A percentile compares a stretch with the other conserved stretches of the same genome.
Conservation (phyloP, 2,113 vertebrate species). For the Semicossyphus pulcher region DNA sequence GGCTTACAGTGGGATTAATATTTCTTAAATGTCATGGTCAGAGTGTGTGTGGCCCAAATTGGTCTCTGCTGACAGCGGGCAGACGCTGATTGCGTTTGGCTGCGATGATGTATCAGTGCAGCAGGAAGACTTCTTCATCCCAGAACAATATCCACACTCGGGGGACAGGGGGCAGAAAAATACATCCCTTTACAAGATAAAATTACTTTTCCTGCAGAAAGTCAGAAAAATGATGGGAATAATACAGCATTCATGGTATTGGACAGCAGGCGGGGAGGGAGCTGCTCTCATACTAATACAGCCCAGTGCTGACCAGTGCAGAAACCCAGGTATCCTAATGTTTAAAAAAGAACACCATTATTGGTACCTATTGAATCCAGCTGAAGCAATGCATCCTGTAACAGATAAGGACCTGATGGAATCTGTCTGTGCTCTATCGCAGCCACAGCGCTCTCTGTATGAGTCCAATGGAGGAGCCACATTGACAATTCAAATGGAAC, state of each 20-base stretch:
- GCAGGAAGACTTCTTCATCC: slow-evolving; percentile 66
- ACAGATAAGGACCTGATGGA: slow-evolving; percentile 90
- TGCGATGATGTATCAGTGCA: slow-evolving; percentile 79
- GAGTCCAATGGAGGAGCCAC: slow-evolving; percentile 74
- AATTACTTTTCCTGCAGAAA: slow-evolving; percentile 81
- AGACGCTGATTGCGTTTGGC: slow-evolving; percentile 70
- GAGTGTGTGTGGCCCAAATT: slow-evolving; percentile 70
- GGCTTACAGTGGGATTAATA: slow-evolving; percentile 61
- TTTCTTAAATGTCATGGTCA: slow-evolving; percentile 72
- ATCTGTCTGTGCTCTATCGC: slow-evolving; percentile 89
- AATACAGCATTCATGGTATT: slow-evolving; percentile 76
- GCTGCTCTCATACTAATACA: slow-evolving; percentile 55
- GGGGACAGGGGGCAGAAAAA: slow-evolving; percentile 59
- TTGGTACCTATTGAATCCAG: slow-evolving; percentile 88
- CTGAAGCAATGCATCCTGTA: slow-evolving; percentile 90
- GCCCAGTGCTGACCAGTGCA: slow-evolving; percentile 91
- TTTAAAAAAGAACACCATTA: slow-evolving; percentile 93
- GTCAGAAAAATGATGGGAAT: slow-evolving; percentile 80
- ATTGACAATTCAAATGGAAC: slow-evolving; percentile 78
- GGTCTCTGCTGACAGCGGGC: slow-evolving; percentile 67
- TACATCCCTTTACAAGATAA: slow-evolving; percentile 78
- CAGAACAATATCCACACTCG: slow-evolving; percentile 67
- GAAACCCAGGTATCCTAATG: slow-evolving; percentile 88
- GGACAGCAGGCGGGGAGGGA: slow-evolving; percentile 63
- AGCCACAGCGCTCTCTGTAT: slow-evolving; percentile 79